These are phyloP conservation scores for Acleris emargana DNA, from an alignment of 2,888 invertebrate genomes.

Conservation along the genomic window DNA sequence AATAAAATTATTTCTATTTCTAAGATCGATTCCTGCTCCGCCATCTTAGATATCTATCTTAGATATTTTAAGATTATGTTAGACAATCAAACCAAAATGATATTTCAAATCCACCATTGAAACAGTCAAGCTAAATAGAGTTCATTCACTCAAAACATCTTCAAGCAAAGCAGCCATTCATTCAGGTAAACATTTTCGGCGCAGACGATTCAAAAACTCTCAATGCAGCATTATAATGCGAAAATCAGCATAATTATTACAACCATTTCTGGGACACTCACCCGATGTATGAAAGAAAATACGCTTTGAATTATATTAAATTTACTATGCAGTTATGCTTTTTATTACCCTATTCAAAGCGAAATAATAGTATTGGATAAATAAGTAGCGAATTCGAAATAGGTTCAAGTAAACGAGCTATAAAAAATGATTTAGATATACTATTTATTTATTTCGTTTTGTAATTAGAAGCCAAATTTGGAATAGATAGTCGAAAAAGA, in stretches of 20 bases:
- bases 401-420: background rate
- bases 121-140: no score
- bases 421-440: background rate
- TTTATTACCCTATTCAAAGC: conserved; percentile 18
- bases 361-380: conserved; percentile 17
- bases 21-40: no score
- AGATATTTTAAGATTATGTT: no score
- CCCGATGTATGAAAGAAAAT: background rate
- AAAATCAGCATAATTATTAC: conserved; percentile 21
- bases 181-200: conserved; percentile 10
- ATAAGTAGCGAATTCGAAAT: background rate
- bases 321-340: conserved; percentile 17
- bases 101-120: no score
- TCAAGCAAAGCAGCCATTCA: background rate
- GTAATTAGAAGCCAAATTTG: no score
- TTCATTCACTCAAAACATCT: background rate
- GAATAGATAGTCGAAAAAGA: no score
- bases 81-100: no score
- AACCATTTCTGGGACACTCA: conserved; percentile 19
- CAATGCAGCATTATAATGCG: conserved; percentile 21
- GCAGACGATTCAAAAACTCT: conserved; percentile 8
- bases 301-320: background rate
- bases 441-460: no score
- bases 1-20: no score
- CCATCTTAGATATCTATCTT: no score